Evolutionary conservation across 1,140 invertebrate species (phyloP).

Genomic region (Ceratina australensis): DNA sequence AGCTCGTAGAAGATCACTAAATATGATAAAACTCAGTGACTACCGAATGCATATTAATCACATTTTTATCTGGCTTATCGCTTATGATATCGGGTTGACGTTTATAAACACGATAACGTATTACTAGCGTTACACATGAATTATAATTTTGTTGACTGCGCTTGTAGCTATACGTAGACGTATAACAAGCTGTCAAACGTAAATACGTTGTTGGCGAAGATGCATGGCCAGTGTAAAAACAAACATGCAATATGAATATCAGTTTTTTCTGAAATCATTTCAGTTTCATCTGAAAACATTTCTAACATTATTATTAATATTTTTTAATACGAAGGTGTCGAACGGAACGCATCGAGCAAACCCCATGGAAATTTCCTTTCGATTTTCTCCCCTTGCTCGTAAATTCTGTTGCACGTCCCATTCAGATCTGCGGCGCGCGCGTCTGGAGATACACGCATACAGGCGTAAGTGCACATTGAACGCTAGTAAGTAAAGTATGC

Average conservation of each 20-base stretch:
- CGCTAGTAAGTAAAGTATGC: no score
- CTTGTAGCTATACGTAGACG: background rate
- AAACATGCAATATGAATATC: no score
- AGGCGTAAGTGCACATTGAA: no score
- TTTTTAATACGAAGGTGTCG: background rate
- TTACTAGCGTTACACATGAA: background rate
- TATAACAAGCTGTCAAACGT: background rate
- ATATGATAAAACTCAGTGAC: background rate
- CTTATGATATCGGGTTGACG: background rate
- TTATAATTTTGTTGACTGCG: background rate
- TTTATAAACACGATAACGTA: background rate
- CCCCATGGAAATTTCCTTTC: slow-evolving; percentile 51
- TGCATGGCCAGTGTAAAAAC: no score
- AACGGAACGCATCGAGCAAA: background rate
- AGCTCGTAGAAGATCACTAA: background rate
- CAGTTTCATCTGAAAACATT: no score
- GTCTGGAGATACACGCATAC: no score
- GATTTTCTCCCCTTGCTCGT: slow-evolving; percentile 30
- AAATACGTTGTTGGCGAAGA: no score
- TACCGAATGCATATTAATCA: background rate
- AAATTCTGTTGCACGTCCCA: slow-evolving; percentile 60
- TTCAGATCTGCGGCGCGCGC: slow-evolving; percentile 55
- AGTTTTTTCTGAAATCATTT: no score
- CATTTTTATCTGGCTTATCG: background rate
- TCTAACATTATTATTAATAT: background rate